phyloP scores from a whole-genome alignment of 2,888 invertebrate genomes.

The Poecilus cupreus region DNA sequence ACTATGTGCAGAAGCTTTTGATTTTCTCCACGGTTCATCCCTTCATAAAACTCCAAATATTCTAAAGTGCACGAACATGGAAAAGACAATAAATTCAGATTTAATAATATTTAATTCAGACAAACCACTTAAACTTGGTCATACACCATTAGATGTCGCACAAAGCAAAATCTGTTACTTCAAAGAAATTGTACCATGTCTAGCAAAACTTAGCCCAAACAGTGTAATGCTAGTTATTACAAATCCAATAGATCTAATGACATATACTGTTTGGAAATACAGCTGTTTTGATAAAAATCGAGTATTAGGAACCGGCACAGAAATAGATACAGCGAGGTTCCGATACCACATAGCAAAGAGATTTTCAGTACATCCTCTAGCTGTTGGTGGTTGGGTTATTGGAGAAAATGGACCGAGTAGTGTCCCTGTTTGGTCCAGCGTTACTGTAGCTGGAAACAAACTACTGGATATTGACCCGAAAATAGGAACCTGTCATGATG shows the following conservation, averaged over 20 bases:
- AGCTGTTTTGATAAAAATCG: slow-evolving; percentile 77
- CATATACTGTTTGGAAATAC: slow-evolving; percentile 81
- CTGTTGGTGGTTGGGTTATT: slow-evolving; percentile 78
- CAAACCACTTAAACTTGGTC: slow-evolving; percentile 89
- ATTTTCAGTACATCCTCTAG: slow-evolving; percentile 75
- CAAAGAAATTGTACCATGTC: slow-evolving; percentile 74
- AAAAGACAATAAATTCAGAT: slow-evolving; percentile 85
- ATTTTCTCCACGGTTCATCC: slow-evolving; percentile 91
- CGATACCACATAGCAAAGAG: slow-evolving; percentile 76
- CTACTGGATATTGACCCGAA: slow-evolving; percentile 75
- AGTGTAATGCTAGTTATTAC: slow-evolving; percentile 77
- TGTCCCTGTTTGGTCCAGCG: slow-evolving; percentile 80
- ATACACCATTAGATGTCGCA: slow-evolving; percentile 89
- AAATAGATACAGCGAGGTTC: slow-evolving; percentile 79
- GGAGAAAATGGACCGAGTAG: slow-evolving; percentile 82
- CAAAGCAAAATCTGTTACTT: slow-evolving; percentile 78
- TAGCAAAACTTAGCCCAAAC: slow-evolving; percentile 77
- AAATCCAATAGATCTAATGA: slow-evolving; percentile 79
- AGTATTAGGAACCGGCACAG: slow-evolving; percentile 77
- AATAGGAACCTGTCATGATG: slow-evolving; percentile 75
- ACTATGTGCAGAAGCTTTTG: slow-evolving; percentile 91
- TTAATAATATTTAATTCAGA: slow-evolving; percentile 94
- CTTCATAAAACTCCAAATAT: slow-evolving; percentile 89
- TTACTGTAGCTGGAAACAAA: slow-evolving; percentile 78
- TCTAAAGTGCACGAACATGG: slow-evolving; percentile 84